A percentile compares a stretch with the other conserved stretches of the same genome.
Evolutionary conservation across 2,797 vertebrate genomes (phyloP).

Genomic region (Sphenopsis melanotis): DNA sequence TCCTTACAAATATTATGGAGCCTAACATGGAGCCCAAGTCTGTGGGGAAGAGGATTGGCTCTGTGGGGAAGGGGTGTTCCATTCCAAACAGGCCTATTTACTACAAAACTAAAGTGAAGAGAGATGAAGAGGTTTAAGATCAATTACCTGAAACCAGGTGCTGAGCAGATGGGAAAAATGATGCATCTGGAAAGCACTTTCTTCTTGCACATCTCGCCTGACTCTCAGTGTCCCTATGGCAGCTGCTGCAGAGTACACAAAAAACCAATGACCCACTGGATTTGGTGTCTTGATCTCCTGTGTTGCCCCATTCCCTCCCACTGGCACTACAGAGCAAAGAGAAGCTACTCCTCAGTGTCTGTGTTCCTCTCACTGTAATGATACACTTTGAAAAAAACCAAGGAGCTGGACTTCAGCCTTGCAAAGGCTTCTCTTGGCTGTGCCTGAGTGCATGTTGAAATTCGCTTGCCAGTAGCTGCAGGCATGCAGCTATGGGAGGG

Average conservation of each 20-base stretch:
- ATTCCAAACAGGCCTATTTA: neutral
- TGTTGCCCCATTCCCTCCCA: no score
- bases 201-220: slow-evolving; percentile 7
- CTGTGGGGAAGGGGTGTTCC: neutral
- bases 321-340: neutral
- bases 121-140: neutral
- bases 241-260: neutral
- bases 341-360: neutral
- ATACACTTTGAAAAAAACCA: neutral
- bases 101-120: neutral
- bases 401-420: neutral
- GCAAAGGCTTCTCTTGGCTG: neutral
- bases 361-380: neutral
- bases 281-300: neutral
- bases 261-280: neutral
- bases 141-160: slow-evolving; percentile 24
- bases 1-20: neutral
- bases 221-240: neutral
- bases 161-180: neutral
- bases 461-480: neutral
- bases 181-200: neutral
- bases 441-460: neutral
- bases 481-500: neutral
- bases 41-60: neutral
- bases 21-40: neutral